Percentiles rank a stretch among this genome's conserved stretches.
Conservation (phyloP, 2,113 vertebrate genomes). For the Trochalopteron elliotii region DNA sequence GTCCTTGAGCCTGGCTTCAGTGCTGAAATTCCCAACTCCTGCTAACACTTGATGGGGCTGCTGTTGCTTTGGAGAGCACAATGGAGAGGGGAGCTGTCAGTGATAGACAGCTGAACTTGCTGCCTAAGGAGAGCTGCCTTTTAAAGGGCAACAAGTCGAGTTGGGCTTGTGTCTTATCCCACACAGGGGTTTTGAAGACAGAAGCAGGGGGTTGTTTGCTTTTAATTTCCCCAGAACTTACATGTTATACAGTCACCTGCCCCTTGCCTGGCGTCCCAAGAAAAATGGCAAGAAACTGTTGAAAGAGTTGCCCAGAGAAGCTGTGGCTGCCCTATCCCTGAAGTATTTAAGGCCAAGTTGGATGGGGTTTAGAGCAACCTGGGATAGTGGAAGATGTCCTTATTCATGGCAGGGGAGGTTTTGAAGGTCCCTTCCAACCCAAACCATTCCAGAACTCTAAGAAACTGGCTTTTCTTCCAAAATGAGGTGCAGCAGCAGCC, state of each 20-base stretch:
- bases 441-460: background rate
- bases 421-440: background rate
- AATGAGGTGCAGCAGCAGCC: background rate
- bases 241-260: background rate
- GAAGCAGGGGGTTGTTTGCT: background rate
- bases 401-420: background rate
- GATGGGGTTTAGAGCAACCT: background rate
- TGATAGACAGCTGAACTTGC: background rate
- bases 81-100: background rate
- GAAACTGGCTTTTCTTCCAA: background rate
- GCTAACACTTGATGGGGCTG: background rate
- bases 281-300: background rate
- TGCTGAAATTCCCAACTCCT: background rate
- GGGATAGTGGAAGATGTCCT: background rate
- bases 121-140: background rate
- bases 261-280: background rate
- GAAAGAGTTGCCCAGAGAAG: background rate
- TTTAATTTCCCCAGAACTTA: background rate
- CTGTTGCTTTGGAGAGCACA: background rate
- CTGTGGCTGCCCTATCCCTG: background rate
- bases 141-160: rapidly evolving
- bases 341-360: background rate
- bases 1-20: background rate
- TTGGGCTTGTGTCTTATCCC: background rate
- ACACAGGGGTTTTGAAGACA: background rate